These are phyloP conservation scores for Cabera pusaria DNA, from an alignment of 2,888 invertebrate genomes.

Conservation along the genomic window DNA sequence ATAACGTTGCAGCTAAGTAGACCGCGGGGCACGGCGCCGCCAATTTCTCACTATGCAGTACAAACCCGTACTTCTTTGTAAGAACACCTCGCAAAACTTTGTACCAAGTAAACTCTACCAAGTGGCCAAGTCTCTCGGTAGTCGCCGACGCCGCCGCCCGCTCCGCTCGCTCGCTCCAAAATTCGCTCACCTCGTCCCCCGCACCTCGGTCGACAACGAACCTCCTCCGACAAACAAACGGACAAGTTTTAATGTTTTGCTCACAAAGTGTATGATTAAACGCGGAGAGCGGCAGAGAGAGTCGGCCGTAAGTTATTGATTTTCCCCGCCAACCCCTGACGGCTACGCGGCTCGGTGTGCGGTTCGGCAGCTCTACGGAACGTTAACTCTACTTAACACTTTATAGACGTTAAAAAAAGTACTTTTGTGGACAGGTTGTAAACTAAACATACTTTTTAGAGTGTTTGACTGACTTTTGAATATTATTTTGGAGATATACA, in stretches of 20 bases:
- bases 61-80: slow-evolving; percentile 78
- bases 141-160: slow-evolving; percentile 51
- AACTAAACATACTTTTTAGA: slow-evolving; percentile 49
- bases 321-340: slow-evolving; percentile 80
- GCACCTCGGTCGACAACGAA: slow-evolving; percentile 55
- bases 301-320: slow-evolving; percentile 84
- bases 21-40: slow-evolving; percentile 58
- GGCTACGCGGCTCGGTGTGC: slow-evolving; percentile 71
- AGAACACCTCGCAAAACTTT: slow-evolving; percentile 80
- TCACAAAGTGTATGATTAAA: slow-evolving; percentile 84
- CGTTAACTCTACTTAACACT: slow-evolving; percentile 57
- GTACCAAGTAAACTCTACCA: slow-evolving; percentile 74
- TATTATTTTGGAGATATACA: slow-evolving; percentile 46
- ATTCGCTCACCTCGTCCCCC: slow-evolving; percentile 45
- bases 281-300: slow-evolving; percentile 82
- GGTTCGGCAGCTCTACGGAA: slow-evolving; percentile 53
- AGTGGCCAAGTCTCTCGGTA: slow-evolving; percentile 49
- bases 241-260: slow-evolving; percentile 84
- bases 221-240: slow-evolving; percentile 80
- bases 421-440: slow-evolving; percentile 43
- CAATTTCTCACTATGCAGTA: slow-evolving; percentile 75
- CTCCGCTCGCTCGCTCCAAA: slow-evolving; percentile 46
- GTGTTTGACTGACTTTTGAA: slow-evolving; percentile 44
- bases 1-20: slow-evolving; percentile 75
- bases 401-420: slow-evolving; percentile 47